These are phyloP conservation scores for Brachystomella parvula DNA, from an alignment of 1,140 invertebrate species.

Conservation along the genomic window DNA sequence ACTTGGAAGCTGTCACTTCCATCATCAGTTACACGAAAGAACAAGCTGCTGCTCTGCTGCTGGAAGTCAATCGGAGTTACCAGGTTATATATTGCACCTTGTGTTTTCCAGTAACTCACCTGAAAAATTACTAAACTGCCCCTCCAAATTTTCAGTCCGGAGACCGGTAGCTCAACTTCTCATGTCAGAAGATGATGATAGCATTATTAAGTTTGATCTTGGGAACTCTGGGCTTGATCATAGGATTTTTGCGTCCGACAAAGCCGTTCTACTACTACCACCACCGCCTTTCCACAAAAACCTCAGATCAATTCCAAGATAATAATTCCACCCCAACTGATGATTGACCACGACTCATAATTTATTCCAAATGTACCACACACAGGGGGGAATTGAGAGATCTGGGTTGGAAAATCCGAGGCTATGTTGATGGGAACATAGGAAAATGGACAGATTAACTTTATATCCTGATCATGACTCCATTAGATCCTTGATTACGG, in stretches of 20 bases:
- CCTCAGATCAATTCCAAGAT: no score
- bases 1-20: no score
- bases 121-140: no score
- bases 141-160: no score
- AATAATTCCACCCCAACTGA: no score
- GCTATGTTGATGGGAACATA: not conserved
- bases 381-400: not conserved
- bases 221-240: not conserved
- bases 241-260: not conserved
- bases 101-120: no score
- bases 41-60: no score
- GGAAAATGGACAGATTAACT: not conserved
- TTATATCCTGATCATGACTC: not conserved
- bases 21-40: no score
- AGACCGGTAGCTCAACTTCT: no score
- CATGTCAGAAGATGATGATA: no score
- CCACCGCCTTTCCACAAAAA: not conserved
- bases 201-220: not conserved
- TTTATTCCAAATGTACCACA: conserved; percentile 5
- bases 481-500: not conserved
- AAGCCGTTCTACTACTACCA: not conserved
- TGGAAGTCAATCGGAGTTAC: no score
- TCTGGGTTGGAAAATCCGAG: not conserved
- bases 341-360: conserved; percentile 3
- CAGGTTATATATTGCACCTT: no score